Base-by-base conservation (phyloP, 2,888 invertebrate genomes). In the Dusona sp. region DNA sequence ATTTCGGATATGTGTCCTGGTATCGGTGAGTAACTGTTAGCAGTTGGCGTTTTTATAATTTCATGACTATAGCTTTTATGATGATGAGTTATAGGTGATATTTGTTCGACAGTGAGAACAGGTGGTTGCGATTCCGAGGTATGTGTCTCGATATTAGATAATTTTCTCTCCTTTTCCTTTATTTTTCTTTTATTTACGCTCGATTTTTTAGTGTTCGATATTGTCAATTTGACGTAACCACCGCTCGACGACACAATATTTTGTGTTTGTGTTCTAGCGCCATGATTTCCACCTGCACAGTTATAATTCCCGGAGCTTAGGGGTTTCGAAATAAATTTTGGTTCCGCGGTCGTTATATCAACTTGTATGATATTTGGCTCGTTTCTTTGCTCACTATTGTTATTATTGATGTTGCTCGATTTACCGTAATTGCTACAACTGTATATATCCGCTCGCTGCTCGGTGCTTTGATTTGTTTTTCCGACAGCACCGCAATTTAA, bases 1-100 rank as follows among this genome's bases (percentile, higher is more conserved):
- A 96, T 93, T 16, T 94, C 92, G 3, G 91, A 90, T 68, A 94
- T 91, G 16, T 94, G 93, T 3, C 93, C 93, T 0, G 94, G 93
- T 81, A 94, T 92, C 11, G 86, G 85, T 11, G 88, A 74, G 36
- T 88, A 74, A 54, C 36, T 38, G 42, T 48, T 64, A 8, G 77
- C 45, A 7, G 54, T 19, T 7, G 83, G 45, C 33, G 72, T 64
- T 38, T 85, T 87, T 3, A 75, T 2, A 1, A 33, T 48, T 4
- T 88, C 78, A 13, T 80, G 22, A 13, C 16, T 22, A 22, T 11
- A 29, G 25, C 48, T 88, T 11, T 48, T 67, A 0, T 42, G 36
- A 1, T 74, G 74, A 36, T 84, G 82, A 72, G 57, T 70, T 1
- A 51, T 36, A 9, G 67, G 67, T 36, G 64, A 8, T 4, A 74